Evolutionary conservation across 2,113 vertebrate genomes (phyloP), one percentile per base, ranked within the genome.

Genomic region (Romanogobio albipinnatus): DNA sequence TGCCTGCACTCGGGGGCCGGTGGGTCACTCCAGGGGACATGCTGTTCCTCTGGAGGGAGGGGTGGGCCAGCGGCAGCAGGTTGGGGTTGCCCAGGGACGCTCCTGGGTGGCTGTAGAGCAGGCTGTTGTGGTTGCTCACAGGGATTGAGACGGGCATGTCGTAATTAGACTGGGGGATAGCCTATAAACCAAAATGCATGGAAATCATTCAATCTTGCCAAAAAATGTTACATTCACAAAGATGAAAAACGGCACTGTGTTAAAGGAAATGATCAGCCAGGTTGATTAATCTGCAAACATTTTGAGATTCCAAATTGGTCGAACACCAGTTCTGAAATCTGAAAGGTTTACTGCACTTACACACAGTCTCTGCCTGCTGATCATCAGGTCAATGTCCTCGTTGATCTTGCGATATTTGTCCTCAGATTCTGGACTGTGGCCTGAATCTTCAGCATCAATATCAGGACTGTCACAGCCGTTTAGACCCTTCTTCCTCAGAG

Each of bases 361-460:
- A 95, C 98, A 99, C 93, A 98, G 91, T 92, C 97, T 96, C 95
- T 99, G 97, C 86, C 98, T 95, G 96, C 95, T 98, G 95, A 99
- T 97, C 97, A 99, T 99, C 94, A 98, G 96, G 95, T 99, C 97
- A 93, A 99, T 97, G 95, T 99, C 98, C 90, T 99, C 97, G 90
- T 97, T 98, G 93, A 99, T 97, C 92, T 99, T 99, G 76, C 97
- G 96, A 94, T 97, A 99, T 90, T 99, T 99, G 93, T 99, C 98
- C 86, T 99, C 98, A 62, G 96, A 97, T 94, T 99, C 97, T 88
- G 98, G 97, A 95, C 97, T 99, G 96, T 98, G 97, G 93, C 98
- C 97, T 85, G 97, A 99, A 93, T 99, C 98, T 33, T 99, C 98
- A 22, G 98, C 97, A 93, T 99, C 98, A 7, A 97, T 96, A 91